phyloP scores from a whole-genome alignment of 2,113 vertebrate genomes.

The Naja naja region DNA sequence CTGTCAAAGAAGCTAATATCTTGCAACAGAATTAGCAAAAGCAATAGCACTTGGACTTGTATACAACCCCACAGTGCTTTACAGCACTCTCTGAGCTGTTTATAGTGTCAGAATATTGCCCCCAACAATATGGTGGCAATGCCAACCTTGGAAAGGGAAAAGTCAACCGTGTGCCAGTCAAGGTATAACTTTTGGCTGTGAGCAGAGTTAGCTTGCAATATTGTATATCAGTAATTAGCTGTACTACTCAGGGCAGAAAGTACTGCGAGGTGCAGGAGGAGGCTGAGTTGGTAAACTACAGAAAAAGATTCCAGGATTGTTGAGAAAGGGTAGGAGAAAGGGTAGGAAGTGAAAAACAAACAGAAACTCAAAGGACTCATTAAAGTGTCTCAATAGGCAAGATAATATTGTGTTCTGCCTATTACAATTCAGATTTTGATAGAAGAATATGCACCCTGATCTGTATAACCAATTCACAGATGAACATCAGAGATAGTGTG shows the following conservation, averaged over 20 bases:
- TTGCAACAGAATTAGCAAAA: not conserved
- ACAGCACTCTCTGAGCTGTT: not conserved
- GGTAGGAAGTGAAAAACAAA: not conserved
- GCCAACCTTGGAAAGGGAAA: not conserved
- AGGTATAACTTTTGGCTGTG: not conserved
- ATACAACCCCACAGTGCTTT: not conserved
- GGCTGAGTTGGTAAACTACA: not conserved
- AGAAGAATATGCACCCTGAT: not conserved
- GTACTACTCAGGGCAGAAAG: not conserved
- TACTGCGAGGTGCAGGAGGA: not conserved
- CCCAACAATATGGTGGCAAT: not conserved
- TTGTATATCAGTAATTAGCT: not conserved
- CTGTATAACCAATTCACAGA: not conserved
- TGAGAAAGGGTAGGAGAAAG: not conserved
- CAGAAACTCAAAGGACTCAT: not conserved
- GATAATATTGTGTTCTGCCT: not conserved
- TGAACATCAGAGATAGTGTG: not conserved
- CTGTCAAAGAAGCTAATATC: not conserved
- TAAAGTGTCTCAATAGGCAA: not conserved
- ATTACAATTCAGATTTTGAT: not conserved
- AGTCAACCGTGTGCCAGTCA: not conserved
- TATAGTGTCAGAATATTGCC: no score
- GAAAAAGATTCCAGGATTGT: not conserved
- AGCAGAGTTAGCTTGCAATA: not conserved
- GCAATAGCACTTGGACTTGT: not conserved